Evolutionary conservation across 2,797 vertebrate species (phyloP), one percentile per base, ranked within the genome.

Genomic region (Acrossocheilus wenchowensis): DNA sequence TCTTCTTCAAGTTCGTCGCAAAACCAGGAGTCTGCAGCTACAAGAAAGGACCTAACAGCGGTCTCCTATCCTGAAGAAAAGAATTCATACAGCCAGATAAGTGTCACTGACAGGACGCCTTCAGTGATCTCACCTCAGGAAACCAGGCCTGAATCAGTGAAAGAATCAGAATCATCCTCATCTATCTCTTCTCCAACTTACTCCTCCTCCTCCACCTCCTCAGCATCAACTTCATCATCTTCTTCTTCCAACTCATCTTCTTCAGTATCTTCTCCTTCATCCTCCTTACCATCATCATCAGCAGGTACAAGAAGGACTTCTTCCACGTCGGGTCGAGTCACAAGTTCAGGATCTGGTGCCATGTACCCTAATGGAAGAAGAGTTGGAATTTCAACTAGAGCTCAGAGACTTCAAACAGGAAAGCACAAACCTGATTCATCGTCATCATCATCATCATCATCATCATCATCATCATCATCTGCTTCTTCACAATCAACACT

Each of bases 301-400:
- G 78, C 86, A 48, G 78, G 77, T 52, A 64, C 64, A 23, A 88
- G 90, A 57, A 93, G 86, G 82, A 87, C 86, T 54, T 90, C 93
- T 0, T 26, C 82, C 73, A 75, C 87, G 77, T 57, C 79, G 12
- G 92, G 89, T 19, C 94, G 91, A 9, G 75, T 72, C 34, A 89
- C 82, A 78, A 92, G 90, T 14, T 85, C 89, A 79, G 86, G 87
- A 17, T 84, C 90, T 86, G 90, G 92, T 64, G 90, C 91, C 41
- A 92, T 92, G 86, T 89, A 92, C 69, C 89, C 91, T 74, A 91
- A 90, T 73, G 90, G 92, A 30, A 92, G 93, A 90, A 89, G 93
- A 79, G 88, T 92, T 15, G 93, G 92, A 48, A 57, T 89, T 90
- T 88, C 88, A 9, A 82, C 84, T 2, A 92, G 94, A 89, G 91